Evolutionary conservation across 2,797 vertebrate genomes (phyloP).

Genomic region (Coluber constrictor): DNA sequence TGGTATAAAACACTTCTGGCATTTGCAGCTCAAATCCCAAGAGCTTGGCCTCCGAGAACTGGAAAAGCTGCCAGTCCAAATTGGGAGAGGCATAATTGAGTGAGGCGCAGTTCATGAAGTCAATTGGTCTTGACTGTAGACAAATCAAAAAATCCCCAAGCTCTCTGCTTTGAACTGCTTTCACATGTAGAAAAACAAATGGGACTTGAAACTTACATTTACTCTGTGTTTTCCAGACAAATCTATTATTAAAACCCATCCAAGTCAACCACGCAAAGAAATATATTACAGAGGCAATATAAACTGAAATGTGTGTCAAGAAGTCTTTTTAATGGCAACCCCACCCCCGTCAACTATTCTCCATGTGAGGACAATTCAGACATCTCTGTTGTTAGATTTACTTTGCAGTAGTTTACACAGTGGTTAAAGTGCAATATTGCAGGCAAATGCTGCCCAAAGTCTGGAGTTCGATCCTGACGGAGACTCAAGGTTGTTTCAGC

Average conservation of each 20-base stretch:
- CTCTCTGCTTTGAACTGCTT: neutral
- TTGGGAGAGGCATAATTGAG: neutral
- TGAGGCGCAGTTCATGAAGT: slow-evolving; percentile 15
- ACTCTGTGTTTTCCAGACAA: neutral
- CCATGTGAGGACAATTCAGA: neutral
- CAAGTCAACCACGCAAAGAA: neutral
- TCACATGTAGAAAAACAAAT: neutral
- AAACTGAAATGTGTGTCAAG: neutral
- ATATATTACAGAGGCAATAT: neutral
- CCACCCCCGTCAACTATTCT: neutral
- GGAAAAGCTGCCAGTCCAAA: neutral
- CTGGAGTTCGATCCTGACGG: neutral
- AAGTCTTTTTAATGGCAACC: neutral
- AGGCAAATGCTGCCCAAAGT: neutral
- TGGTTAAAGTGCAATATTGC: neutral
- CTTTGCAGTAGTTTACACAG: neutral
- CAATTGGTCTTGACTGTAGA: slow-evolving; percentile 8
- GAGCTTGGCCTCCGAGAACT: neutral
- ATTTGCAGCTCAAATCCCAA: neutral
- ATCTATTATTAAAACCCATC: neutral
- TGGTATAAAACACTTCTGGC: neutral
- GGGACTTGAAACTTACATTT: neutral
- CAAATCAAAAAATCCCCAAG: neutral
- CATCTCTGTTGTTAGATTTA: neutral
- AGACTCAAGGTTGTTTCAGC: neutral